Conservation (phyloP, 2,797 vertebrate species). For the Myotis daubentonii region DNA sequence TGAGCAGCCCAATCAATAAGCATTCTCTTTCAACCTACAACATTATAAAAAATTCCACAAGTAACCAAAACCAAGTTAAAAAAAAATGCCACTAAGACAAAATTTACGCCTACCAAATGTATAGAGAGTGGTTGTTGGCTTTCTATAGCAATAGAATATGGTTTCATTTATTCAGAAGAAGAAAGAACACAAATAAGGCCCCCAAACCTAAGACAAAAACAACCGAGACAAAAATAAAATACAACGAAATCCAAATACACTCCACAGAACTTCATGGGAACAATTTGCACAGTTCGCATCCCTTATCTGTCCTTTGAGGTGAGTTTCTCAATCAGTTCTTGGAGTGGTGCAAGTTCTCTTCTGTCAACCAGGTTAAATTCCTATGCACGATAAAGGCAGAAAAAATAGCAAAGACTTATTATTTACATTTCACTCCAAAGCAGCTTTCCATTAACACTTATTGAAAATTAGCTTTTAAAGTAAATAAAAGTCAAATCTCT, state of each 20-base stretch:
- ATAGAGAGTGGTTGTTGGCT: slow-evolving; percentile 82
- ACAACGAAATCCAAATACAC: slow-evolving; percentile 72
- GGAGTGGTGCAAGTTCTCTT: slow-evolving; percentile 96
- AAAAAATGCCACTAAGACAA: slow-evolving; percentile 79
- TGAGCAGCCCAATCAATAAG: slow-evolving; percentile 77
- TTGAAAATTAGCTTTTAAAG: slow-evolving; percentile 35
- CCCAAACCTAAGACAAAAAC: slow-evolving; percentile 65
- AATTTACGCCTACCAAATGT: slow-evolving; percentile 80
- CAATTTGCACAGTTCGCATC: slow-evolving; percentile 70
- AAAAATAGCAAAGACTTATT: slow-evolving; percentile 40
- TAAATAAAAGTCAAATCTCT: slow-evolving; percentile 37
- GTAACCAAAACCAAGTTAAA: slow-evolving; percentile 60
- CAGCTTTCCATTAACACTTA: background rate
- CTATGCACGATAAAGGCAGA: slow-evolving; percentile 81
- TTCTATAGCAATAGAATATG: slow-evolving; percentile 76
- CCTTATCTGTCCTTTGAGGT: slow-evolving; percentile 98
- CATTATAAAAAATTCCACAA: slow-evolving; percentile 76
- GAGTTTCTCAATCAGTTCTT: slow-evolving; percentile 99
- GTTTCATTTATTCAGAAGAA: slow-evolving; percentile 71
- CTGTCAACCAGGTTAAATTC: slow-evolving; percentile 99
- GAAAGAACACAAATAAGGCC: slow-evolving; percentile 62
- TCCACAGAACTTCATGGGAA: slow-evolving; percentile 79
- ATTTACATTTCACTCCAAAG: slow-evolving; percentile 46
- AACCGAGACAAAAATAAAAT: slow-evolving; percentile 63
- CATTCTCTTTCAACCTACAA: slow-evolving; percentile 78